phyloP scores from a whole-genome alignment of 1,140 invertebrate species.

The Rhagoletis pomonella region DNA sequence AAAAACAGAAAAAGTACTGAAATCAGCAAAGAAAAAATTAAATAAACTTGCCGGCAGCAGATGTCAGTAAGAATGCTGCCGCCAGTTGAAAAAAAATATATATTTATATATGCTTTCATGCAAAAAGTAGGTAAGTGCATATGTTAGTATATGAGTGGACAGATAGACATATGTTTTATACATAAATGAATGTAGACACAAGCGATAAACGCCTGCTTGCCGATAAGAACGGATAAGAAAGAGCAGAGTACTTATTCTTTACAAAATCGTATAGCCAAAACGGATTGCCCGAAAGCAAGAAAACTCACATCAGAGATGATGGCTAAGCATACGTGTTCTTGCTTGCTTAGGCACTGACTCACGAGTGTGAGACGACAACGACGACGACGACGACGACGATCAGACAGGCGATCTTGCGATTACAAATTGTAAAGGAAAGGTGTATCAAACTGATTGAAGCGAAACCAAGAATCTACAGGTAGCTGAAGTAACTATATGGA shows the following conservation, averaged over 20 bases:
- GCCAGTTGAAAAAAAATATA: background rate
- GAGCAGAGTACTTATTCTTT: background rate
- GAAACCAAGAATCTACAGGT: background rate
- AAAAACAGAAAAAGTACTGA: background rate
- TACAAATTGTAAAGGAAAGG: background rate
- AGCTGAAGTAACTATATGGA: background rate
- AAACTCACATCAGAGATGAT: background rate
- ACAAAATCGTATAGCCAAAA: slow-evolving; percentile 18
- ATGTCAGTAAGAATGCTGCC: background rate
- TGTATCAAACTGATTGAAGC: background rate
- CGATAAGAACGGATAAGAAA: slow-evolving; percentile 11
- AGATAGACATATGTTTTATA: background rate
- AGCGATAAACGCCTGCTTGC: background rate
- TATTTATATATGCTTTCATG: background rate
- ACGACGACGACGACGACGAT: no score
- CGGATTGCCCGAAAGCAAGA: background rate
- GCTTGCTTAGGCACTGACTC: no score
- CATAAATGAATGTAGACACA: background rate
- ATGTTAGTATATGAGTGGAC: background rate
- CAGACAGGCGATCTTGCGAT: background rate
- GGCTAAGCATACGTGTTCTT: background rate
- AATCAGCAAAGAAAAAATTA: background rate
- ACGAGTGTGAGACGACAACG: no score
- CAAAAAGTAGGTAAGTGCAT: no score
- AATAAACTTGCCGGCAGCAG: slow-evolving; percentile 19